Conservation (phyloP, 2,888 invertebrate genomes). For the Sepioteuthis lessoniana region DNA sequence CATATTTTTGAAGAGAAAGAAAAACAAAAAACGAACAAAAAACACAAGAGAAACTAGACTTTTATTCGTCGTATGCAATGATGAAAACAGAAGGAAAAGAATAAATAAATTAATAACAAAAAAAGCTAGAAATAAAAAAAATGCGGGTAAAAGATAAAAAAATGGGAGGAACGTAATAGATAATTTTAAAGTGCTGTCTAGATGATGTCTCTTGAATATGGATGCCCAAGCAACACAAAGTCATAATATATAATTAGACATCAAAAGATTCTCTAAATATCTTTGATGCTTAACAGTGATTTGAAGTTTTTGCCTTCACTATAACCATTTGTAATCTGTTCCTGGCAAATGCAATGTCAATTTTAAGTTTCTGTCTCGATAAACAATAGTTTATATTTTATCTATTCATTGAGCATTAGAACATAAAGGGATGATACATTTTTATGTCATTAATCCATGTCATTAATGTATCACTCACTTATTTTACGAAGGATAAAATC, state of each 20-base stretch:
- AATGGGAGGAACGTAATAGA: neutral
- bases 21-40: neutral
- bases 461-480: neutral
- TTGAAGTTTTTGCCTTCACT: neutral
- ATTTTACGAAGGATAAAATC: neutral
- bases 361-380: neutral
- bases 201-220: neutral
- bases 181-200: neutral
- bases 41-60: no score
- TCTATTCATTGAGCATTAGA: neutral
- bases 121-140: no score
- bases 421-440: neutral
- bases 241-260: neutral
- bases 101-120: neutral
- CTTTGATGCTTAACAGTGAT: neutral
- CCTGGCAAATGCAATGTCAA: neutral
- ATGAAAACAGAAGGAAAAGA: neutral
- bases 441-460: constrained; percentile 21
- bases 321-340: neutral
- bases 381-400: constrained; percentile 23
- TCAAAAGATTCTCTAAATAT: neutral
- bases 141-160: no score
- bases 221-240: neutral
- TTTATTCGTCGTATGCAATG: neutral
- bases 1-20: neutral